A percentile compares a stretch with the other conserved stretches of the same genome.
Evolutionary conservation across 2,797 vertebrate genomes (phyloP).

Genomic region (Sphenodon punctatus): DNA sequence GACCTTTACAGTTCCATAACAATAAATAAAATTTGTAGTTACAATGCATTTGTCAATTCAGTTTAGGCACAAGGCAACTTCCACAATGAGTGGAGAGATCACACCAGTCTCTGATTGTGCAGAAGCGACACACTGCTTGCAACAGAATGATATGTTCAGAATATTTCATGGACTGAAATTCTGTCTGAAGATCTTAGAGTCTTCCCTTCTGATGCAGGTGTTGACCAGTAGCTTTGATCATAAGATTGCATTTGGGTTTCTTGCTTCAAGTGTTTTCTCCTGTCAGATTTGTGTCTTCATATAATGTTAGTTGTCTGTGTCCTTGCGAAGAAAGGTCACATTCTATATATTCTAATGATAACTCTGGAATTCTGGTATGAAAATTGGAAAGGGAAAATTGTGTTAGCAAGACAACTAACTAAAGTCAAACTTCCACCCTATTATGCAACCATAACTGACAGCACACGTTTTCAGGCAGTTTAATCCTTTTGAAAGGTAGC

Average conservation of each 20-base stretch:
- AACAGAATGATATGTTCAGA: slow-evolving; percentile 88
- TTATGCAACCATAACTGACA: neutral
- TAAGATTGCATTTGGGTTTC: slow-evolving; percentile 85
- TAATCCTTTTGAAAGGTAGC: neutral
- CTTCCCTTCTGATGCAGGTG: slow-evolving; percentile 82
- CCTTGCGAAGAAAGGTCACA: slow-evolving; percentile 90
- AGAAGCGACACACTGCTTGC: slow-evolving; percentile 90
- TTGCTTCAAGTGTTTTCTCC: slow-evolving; percentile 92
- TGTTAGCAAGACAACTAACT: neutral
- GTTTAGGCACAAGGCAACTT: slow-evolving; percentile 99
- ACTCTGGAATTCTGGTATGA: slow-evolving; percentile 81
- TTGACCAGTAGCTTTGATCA: slow-evolving; percentile 84
- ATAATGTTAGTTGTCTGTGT: slow-evolving; percentile 88
- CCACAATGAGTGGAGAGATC: slow-evolving; percentile 89
- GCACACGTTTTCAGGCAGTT: neutral
- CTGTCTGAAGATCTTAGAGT: slow-evolving; percentile 67
- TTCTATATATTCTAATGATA: slow-evolving; percentile 86
- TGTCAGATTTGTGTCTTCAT: slow-evolving; percentile 89
- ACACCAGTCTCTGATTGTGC: slow-evolving; percentile 98
- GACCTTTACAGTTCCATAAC: slow-evolving; percentile 92
- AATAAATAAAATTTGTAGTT: slow-evolving; percentile 99
- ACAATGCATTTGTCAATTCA: slow-evolving; percentile 99
- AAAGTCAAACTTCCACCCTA: neutral
- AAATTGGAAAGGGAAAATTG: slow-evolving; percentile 31
- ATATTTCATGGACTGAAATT: slow-evolving; percentile 80